These are phyloP conservation scores for Myotis yumanensis DNA, from an alignment of 2,113 vertebrate species.

Conservation along the genomic window DNA sequence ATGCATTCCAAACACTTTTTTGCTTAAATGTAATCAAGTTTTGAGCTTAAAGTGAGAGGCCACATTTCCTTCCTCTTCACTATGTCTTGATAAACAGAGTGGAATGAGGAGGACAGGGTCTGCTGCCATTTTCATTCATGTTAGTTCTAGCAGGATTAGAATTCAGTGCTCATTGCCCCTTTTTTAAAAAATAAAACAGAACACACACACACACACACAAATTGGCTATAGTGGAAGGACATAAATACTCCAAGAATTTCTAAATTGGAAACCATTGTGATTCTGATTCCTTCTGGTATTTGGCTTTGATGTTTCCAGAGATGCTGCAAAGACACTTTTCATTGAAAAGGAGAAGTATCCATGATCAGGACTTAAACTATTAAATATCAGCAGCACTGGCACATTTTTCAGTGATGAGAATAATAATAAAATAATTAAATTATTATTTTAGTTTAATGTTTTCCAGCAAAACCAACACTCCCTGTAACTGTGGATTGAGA, in stretches of 20 bases:
- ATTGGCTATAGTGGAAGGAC: neutral
- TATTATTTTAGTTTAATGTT: neutral
- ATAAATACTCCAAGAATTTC: neutral
- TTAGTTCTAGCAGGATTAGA: neutral
- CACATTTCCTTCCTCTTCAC: too few species aligned
- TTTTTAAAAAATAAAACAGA: neutral
- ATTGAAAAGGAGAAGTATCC: neutral
- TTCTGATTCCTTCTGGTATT: neutral
- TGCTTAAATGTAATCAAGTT: neutral
- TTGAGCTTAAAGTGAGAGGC: neutral
- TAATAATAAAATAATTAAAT: neutral
- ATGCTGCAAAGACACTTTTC: neutral
- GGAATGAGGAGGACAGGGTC: neutral
- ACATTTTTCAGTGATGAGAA: neutral
- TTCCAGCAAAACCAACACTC: neutral
- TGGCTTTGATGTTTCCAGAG: neutral
- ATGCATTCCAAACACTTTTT: neutral
- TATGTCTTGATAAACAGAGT: neutral
- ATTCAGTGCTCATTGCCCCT: neutral
- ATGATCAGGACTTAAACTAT: neutral
- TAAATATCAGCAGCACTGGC: neutral
- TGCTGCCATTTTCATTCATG: accelerated
- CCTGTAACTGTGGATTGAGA: neutral
- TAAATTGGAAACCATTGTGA: neutral
- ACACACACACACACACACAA: neutral